Evolutionary conservation across 2,113 vertebrate species (phyloP).

Genomic region (Pavo muticus): DNA sequence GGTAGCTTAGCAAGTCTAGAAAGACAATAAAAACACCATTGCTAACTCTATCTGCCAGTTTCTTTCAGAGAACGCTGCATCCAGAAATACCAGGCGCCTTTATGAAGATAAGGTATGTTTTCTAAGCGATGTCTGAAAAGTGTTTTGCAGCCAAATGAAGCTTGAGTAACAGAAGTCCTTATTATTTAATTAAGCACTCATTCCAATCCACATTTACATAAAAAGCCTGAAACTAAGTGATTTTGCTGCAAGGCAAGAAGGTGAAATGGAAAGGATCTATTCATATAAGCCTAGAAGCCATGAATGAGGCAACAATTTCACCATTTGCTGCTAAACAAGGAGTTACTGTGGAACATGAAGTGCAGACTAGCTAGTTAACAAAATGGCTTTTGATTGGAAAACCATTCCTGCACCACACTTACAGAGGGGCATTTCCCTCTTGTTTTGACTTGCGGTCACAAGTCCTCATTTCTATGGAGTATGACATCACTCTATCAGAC

Average conservation of each 20-base stretch:
- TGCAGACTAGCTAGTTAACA: neutral
- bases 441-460: neutral
- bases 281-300: neutral
- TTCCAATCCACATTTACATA: conserved; percentile 13
- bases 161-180: conserved; percentile 13
- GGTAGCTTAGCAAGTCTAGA: neutral
- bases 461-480: neutral
- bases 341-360: conserved; percentile 5
- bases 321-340: conserved; percentile 21
- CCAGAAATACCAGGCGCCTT: conserved; percentile 30
- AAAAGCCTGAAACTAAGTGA: conserved; percentile 8
- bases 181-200: conserved; percentile 52
- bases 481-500: neutral
- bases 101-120: conserved; percentile 38
- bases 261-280: conserved; percentile 44
- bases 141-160: conserved; percentile 7
- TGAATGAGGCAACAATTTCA: conserved; percentile 27
- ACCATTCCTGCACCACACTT: neutral
- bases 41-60: no score
- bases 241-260: conserved; percentile 31
- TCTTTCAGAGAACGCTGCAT: neutral
- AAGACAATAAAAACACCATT: conserved; percentile 49
- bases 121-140: conserved; percentile 35
- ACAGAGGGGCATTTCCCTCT: neutral
- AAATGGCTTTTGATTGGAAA: conserved; percentile 39